phyloP scores from a whole-genome alignment of 1,140 invertebrate genomes.

The Pogonomyrmex californicus region DNA sequence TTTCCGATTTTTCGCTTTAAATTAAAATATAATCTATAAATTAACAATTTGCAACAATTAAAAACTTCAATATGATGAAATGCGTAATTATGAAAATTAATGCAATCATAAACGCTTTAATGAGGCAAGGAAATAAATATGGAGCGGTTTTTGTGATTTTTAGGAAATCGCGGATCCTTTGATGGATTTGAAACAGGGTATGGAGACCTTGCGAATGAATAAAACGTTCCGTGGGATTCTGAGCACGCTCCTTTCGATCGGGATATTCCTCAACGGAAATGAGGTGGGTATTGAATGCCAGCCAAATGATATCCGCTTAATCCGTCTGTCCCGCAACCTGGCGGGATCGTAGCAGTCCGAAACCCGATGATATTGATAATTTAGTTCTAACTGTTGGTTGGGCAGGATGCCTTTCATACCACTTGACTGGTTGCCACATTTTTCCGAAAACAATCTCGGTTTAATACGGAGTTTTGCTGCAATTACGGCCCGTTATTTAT shows the following conservation, averaged over 20 bases:
- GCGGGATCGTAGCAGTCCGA: slow-evolving; percentile 23
- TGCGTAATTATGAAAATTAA: slow-evolving; percentile 21
- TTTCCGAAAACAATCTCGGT: slow-evolving; percentile 49
- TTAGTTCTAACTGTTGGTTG: slow-evolving; percentile 63
- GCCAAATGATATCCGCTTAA: slow-evolving; percentile 85
- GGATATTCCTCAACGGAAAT: slow-evolving; percentile 98
- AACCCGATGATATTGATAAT: slow-evolving; percentile 64
- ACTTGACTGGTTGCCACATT: slow-evolving; percentile 56
- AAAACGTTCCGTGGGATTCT: slow-evolving; percentile 98
- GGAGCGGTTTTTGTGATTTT: slow-evolving; percentile 80
- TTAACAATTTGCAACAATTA: not conserved
- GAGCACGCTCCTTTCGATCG: slow-evolving; percentile 96
- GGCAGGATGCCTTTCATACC: not conserved
- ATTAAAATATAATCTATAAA: not conserved
- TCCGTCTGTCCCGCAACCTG: slow-evolving; percentile 69
- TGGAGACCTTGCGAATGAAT: slow-evolving; percentile 95
- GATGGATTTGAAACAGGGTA: slow-evolving; percentile 99
- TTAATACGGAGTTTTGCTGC: slow-evolving; percentile 35
- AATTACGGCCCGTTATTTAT: slow-evolving; percentile 49
- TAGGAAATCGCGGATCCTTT: slow-evolving; percentile 99
- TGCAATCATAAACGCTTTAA: too few species aligned
- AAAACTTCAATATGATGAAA: not conserved
- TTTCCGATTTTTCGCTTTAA: not conserved
- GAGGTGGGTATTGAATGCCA: slow-evolving; percentile 89
- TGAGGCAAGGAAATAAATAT: slow-evolving; percentile 59